Conservation (phyloP, 1,140 invertebrate genomes). For the Drosophila mauritiana region DNA sequence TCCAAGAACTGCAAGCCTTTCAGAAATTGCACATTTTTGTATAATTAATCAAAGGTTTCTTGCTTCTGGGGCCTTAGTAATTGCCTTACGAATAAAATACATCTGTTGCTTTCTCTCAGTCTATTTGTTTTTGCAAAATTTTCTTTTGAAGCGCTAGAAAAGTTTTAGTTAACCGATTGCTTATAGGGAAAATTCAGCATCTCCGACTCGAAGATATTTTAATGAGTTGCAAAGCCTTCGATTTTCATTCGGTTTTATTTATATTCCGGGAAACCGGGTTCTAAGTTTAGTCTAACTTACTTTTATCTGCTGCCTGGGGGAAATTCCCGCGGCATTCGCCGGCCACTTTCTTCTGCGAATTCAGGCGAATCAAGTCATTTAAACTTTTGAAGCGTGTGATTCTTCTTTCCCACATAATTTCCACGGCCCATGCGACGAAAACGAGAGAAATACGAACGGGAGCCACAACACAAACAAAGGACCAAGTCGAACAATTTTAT, state of each 20-base stretch:
- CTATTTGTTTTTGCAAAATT: too few relatives aligned
- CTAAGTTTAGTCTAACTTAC: background rate
- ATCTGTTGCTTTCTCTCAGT: too few relatives aligned
- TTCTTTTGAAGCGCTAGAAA: too few relatives aligned
- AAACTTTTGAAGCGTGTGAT: slow-evolving; percentile 77
- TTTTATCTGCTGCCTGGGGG: background rate
- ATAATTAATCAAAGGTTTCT: too few relatives aligned
- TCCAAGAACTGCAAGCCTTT: too few relatives aligned
- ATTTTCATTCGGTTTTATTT: background rate
- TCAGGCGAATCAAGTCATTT: slow-evolving; percentile 78
- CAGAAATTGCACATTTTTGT: too few relatives aligned
- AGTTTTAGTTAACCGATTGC: too few relatives aligned
- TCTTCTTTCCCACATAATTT: slow-evolving; percentile 74
- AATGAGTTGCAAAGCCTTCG: too few relatives aligned
- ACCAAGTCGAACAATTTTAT: slow-evolving; percentile 68
- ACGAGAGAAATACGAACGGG: background rate
- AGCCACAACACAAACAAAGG: slow-evolving; percentile 19
- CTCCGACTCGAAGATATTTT: too few relatives aligned
- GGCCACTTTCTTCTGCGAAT: slow-evolving; percentile 28
- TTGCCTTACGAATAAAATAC: too few relatives aligned
- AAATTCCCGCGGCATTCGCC: background rate
- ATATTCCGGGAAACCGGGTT: background rate
- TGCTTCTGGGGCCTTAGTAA: too few relatives aligned
- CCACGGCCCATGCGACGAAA: slow-evolving; percentile 26
- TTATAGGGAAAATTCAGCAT: too few relatives aligned